These are phyloP conservation scores for Epistrophe grossulariae DNA, from an alignment of 2,888 invertebrate species.

Conservation along the genomic window DNA sequence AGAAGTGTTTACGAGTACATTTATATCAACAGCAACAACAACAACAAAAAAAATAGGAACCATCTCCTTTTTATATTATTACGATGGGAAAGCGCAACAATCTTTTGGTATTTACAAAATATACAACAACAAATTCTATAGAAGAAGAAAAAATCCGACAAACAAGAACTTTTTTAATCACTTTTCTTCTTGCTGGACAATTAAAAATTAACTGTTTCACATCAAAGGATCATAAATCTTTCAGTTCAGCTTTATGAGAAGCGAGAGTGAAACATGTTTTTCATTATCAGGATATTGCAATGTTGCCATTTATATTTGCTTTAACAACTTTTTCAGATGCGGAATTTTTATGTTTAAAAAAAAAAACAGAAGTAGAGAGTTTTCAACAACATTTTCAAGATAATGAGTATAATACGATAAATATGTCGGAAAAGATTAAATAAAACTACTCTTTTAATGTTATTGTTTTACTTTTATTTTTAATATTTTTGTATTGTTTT, in stretches of 20 bases:
- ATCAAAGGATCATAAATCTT: constrained; percentile 73
- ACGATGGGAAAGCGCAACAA: constrained; percentile 45
- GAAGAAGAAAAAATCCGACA: constrained; percentile 5
- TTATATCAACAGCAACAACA: constrained; percentile 14
- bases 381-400: background rate
- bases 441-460: constrained; percentile 9
- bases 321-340: constrained; percentile 48
- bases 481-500: constrained; percentile 45
- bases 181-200: constrained; percentile 68
- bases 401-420: background rate
- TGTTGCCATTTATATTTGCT: constrained; percentile 42
- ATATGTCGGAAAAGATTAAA: background rate
- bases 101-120: constrained; percentile 29
- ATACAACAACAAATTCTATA: background rate
- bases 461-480: constrained; percentile 35
- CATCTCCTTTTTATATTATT: constrained; percentile 1
- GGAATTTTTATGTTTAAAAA: constrained; percentile 29
- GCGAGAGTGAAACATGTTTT: constrained; percentile 55
- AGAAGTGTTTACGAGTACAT: constrained; percentile 53
- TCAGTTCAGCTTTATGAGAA: background rate
- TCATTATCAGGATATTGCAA: constrained; percentile 66
- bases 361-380: background rate
- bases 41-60: background rate
- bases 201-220: constrained; percentile 74
- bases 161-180: constrained; percentile 66